phyloP scores from a whole-genome alignment of 2,113 vertebrate genomes.

The Perca schrenkii region DNA sequence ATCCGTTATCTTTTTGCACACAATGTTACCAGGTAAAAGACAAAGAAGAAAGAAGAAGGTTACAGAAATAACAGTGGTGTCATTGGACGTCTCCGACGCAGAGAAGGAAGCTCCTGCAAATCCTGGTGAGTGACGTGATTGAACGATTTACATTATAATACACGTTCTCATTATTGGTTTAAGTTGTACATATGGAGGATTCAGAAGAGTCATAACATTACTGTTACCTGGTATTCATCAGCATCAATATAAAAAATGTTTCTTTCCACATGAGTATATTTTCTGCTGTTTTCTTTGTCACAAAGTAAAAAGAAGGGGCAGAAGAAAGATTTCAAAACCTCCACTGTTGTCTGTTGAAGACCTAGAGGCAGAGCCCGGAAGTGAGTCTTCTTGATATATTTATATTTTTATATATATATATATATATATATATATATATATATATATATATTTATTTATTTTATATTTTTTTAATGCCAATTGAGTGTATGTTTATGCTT shows the following conservation, averaged over 20 bases:
- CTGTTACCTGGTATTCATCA: background rate
- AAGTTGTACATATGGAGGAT: background rate
- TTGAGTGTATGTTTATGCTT: background rate
- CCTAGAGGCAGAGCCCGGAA: slow-evolving; percentile 33
- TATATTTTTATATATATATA: too few relatives aligned
- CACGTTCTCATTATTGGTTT: background rate
- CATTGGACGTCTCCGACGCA: slow-evolving; percentile 24
- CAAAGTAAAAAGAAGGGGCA: slow-evolving; percentile 54
- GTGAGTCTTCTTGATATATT: slow-evolving; percentile 35
- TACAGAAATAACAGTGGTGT: slow-evolving; percentile 7
- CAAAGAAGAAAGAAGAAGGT: slow-evolving; percentile 33
- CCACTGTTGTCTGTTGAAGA: slow-evolving; percentile 11
- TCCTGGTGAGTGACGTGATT: slow-evolving; percentile 41
- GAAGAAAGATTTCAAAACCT: slow-evolving; percentile 37
- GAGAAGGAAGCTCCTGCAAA: slow-evolving; percentile 40
- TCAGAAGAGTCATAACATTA: background rate
- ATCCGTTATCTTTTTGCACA: background rate
- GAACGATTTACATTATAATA: background rate
- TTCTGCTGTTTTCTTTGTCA: background rate
- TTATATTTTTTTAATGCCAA: background rate
- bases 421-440: too few relatives aligned
- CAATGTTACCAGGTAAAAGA: slow-evolving; percentile 56
- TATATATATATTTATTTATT: too few relatives aligned
- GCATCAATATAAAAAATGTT: background rate
- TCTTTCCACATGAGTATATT: background rate